Evolutionary conservation across 2,888 invertebrate species (phyloP).

Genomic region (Schizotus pectinicornis): DNA sequence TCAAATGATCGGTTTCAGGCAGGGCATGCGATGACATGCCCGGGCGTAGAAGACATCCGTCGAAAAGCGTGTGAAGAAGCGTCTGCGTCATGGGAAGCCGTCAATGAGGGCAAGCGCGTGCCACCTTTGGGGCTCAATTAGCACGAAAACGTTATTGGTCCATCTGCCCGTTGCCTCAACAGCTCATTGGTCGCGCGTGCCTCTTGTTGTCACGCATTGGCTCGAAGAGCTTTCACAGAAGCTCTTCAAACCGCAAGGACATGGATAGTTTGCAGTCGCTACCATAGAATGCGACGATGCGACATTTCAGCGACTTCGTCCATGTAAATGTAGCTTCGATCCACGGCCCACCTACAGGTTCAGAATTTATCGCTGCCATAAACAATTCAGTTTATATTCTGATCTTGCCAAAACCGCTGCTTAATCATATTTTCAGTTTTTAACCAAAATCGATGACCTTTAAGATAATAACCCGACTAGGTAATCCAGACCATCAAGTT

Average conservation of each 20-base stretch:
- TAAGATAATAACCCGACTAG: no score
- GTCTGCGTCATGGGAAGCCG: slow-evolving; percentile 28
- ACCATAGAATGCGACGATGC: not conserved
- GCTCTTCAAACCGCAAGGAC: slow-evolving; percentile 29
- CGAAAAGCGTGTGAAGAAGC: slow-evolving; percentile 25
- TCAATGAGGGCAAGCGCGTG: slow-evolving; percentile 35
- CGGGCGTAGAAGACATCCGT: slow-evolving; percentile 11
- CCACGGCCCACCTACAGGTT: no score
- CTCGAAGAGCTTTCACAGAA: slow-evolving; percentile 38
- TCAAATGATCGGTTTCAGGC: no score
- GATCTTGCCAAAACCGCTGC: no score
- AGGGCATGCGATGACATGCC: not conserved
- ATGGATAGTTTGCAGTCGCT: slow-evolving; percentile 28
- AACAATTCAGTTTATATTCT: no score
- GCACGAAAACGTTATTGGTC: slow-evolving; percentile 45
- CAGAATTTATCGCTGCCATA: no score
- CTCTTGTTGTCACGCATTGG: slow-evolving; percentile 43
- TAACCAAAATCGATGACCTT: not conserved
- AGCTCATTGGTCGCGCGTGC: slow-evolving; percentile 53
- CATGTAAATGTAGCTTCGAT: slow-evolving; percentile 1
- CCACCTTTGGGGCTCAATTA: slow-evolving; percentile 31
- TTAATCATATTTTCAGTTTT: not conserved
- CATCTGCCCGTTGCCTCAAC: slow-evolving; percentile 38
- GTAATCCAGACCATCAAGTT: no score
- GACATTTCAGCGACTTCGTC: not conserved